phyloP scores from a whole-genome alignment of 2,888 invertebrate species.

The Steinernema scapterisci region DNA sequence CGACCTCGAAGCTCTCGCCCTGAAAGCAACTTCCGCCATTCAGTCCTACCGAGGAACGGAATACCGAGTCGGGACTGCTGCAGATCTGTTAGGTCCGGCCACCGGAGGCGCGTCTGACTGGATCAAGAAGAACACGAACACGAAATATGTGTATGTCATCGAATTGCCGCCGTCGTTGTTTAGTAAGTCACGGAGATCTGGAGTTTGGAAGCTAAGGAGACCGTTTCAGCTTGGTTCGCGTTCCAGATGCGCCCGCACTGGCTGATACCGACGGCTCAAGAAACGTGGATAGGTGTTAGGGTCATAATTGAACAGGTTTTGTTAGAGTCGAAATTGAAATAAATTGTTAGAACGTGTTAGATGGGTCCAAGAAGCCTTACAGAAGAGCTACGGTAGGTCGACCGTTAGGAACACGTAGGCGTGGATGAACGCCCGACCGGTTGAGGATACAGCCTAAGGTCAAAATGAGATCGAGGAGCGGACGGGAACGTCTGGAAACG shows the following conservation, averaged over 20 bases:
- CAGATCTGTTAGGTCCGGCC: constrained; percentile 61
- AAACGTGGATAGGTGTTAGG: constrained; percentile 48
- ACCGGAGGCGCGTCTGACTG: constrained; percentile 67
- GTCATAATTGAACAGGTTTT: constrained; percentile 52
- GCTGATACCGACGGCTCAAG: constrained; percentile 53
- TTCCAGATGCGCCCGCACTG: constrained; percentile 65
- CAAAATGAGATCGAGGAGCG: too few relatives aligned
- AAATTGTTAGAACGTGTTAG: not conserved
- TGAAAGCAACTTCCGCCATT: constrained; percentile 48
- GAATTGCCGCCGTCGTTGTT: constrained; percentile 59
- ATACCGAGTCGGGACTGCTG: constrained; percentile 63
- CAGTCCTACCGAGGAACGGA: constrained; percentile 53
- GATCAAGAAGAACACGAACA: constrained; percentile 64
- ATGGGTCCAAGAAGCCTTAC: too few relatives aligned
- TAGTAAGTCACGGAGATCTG: not conserved
- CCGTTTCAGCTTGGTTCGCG: constrained; percentile 62
- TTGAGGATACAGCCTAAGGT: too few relatives aligned
- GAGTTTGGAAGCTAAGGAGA: not conserved
- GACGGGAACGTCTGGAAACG: too few relatives aligned
- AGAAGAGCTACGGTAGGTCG: too few relatives aligned
- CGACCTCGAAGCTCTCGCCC: constrained; percentile 56
- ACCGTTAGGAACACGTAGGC: too few relatives aligned
- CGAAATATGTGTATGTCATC: constrained; percentile 66
- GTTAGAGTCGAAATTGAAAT: not conserved
- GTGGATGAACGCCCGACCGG: too few relatives aligned